A percentile compares a stretch with the other conserved stretches of the same genome.
These are phyloP conservation scores for Dioctria rufipes DNA, from an alignment of 2,888 invertebrate genomes.

Conservation along the genomic window DNA sequence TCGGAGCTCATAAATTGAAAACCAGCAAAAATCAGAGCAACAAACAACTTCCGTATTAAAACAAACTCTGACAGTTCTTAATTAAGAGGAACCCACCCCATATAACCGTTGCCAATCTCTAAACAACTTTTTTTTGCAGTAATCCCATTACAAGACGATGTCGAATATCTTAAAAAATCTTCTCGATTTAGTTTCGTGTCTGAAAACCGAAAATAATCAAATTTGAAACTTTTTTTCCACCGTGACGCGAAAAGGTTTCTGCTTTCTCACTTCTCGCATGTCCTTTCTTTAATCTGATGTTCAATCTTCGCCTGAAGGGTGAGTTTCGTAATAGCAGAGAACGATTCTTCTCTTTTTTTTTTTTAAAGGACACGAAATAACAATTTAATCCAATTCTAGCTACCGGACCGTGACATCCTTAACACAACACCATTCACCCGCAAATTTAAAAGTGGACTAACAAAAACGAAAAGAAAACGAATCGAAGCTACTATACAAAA, in stretches of 20 bases:
- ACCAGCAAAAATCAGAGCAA: too few relatives aligned
- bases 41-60: too few relatives aligned
- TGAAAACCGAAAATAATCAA: slow-evolving; percentile 25
- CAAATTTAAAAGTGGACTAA: neutral
- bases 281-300: slow-evolving; percentile 15
- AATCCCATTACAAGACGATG: too few relatives aligned
- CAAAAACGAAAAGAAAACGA: neutral
- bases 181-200: neutral
- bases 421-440: neutral
- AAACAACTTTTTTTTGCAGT: too few relatives aligned
- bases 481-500: slow-evolving; percentile 17
- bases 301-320: slow-evolving; percentile 9
- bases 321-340: too few relatives aligned
- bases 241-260: slow-evolving; percentile 15
- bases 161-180: too few relatives aligned
- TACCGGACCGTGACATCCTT: slow-evolving; percentile 44
- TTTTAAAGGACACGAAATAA: slow-evolving; percentile 13
- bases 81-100: too few relatives aligned
- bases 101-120: too few relatives aligned
- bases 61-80: too few relatives aligned
- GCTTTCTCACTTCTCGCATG: neutral
- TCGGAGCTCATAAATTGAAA: too few relatives aligned
- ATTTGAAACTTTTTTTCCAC: slow-evolving; percentile 4
- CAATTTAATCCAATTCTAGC: slow-evolving; percentile 45
- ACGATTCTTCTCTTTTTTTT: neutral